A percentile compares a stretch with the other conserved stretches of the same genome.
Conservation (phyloP, 1,140 invertebrate species). For the Dendrolimus kikuchii region DNA sequence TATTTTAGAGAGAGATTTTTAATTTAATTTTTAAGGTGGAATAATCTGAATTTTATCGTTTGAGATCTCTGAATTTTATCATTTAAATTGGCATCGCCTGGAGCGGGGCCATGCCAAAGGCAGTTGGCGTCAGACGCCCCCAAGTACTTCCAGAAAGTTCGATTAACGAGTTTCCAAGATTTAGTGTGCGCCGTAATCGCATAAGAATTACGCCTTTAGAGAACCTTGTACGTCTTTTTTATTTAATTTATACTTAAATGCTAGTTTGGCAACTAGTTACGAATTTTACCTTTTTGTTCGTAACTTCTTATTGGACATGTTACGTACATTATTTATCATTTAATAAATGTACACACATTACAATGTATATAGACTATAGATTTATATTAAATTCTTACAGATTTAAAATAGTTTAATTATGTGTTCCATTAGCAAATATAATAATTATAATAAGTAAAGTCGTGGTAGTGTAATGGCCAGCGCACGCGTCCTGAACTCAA, state of each 20-base stretch:
- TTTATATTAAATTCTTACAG: too few relatives aligned
- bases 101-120: slow-evolving; percentile 43
- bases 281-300: too few relatives aligned
- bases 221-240: slow-evolving; percentile 30
- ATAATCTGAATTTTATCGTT: slow-evolving; percentile 42
- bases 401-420: too few relatives aligned
- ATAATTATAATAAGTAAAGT: too few relatives aligned
- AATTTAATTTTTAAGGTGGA: slow-evolving; percentile 32
- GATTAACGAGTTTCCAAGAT: slow-evolving; percentile 62
- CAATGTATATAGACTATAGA: too few relatives aligned
- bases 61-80: slow-evolving; percentile 52
- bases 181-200: slow-evolving; percentile 53
- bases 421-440: too few relatives aligned
- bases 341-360: too few relatives aligned
- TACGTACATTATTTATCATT: too few relatives aligned
- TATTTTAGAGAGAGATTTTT: slow-evolving; percentile 16
- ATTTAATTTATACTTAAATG: slow-evolving; percentile 2
- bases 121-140: slow-evolving; percentile 52
- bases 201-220: slow-evolving; percentile 38
- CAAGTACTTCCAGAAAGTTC: slow-evolving; percentile 54
- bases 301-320: too few relatives aligned
- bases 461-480: too few relatives aligned
- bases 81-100: slow-evolving; percentile 46
- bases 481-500: too few relatives aligned
- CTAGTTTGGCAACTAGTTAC: too few relatives aligned